These are phyloP conservation scores for Gallinago undulata DNA, from an alignment of 2,113 vertebrate genomes.

Conservation along the genomic window DNA sequence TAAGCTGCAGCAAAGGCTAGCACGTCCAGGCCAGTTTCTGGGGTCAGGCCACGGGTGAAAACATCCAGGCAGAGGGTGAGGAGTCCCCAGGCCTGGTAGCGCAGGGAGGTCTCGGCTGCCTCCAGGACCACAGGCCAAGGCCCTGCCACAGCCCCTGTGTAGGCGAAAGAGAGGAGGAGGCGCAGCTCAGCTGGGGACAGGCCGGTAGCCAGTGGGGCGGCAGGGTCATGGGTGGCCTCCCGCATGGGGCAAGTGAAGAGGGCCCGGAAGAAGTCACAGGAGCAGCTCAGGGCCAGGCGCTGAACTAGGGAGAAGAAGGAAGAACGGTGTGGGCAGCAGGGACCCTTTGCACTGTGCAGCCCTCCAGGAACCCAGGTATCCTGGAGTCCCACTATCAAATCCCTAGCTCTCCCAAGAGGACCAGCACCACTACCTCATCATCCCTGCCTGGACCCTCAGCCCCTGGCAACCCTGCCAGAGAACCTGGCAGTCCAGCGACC, in stretches of 20 bases:
- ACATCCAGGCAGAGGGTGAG: slow-evolving; percentile 82
- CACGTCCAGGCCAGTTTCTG: slow-evolving; percentile 80
- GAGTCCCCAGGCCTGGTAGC: slow-evolving; percentile 84
- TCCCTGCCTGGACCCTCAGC: not conserved
- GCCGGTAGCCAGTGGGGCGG: slow-evolving; percentile 60
- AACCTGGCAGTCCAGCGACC: rapidly evolving
- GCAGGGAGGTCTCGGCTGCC: slow-evolving; percentile 80
- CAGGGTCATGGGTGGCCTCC: slow-evolving; percentile 77
- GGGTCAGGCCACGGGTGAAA: slow-evolving; percentile 75
- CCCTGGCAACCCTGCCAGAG: not conserved
- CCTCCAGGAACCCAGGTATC: not conserved
- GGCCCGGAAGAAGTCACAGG: slow-evolving; percentile 88
- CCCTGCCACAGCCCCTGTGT: slow-evolving; percentile 78
- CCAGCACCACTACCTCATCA: not conserved
- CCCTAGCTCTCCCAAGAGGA: not conserved
- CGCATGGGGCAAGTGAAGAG: slow-evolving; percentile 91
- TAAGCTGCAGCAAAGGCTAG: slow-evolving; percentile 80
- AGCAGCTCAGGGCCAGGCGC: slow-evolving; percentile 83
- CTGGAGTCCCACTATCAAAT: too few species aligned
- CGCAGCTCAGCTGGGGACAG: slow-evolving; percentile 74
- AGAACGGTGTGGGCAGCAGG: not conserved
- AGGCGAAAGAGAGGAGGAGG: slow-evolving; percentile 81
- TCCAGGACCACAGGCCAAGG: slow-evolving; percentile 83
- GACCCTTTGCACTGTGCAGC: not conserved
- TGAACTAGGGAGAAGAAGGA: slow-evolving; percentile 76